Evolutionary conservation across 2,797 vertebrate genomes (phyloP), one percentile per base, ranked within the genome.

Genomic region (Notolepis coatsorum): DNA sequence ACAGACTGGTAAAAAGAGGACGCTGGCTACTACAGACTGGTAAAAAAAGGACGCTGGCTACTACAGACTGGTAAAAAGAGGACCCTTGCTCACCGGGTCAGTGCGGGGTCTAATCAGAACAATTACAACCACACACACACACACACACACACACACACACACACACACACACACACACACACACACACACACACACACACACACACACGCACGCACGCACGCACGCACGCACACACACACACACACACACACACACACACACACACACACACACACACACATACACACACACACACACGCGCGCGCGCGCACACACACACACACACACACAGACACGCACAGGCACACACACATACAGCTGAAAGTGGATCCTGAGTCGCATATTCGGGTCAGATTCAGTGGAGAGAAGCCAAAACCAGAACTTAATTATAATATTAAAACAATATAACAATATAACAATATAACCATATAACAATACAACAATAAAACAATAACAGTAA

Each of bases 401-500:
- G n/a, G n/a, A n/a, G n/a, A n/a, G 85, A 73, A 75, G 80, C 65
- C 69, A 78, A 70, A 74, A 72, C 74, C 80, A 73, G n/a, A n/a
- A n/a, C n/a, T n/a, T 75, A 61, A 60, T 63, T 81, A 73, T 92
- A 88, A 90, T 84, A 84, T 83, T 90, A 91, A 93, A 91, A 84
- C 90, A 86, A 82, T 86, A 88, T 91, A 82, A 86, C 51, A n/a
- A n/a, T n/a, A n/a, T n/a, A n/a, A n/a, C n/a, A n/a, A n/a, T n/a
- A n/a, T n/a, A n/a, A n/a, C n/a, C n/a, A n/a, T n/a, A n/a, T n/a
- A n/a, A n/a, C n/a, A n/a, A n/a, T n/a, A n/a, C n/a, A n/a, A n/a
- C n/a, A 57, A 73, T 83, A 87, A 92, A n/a, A n/a, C n/a, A n/a
- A n/a, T n/a, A n/a, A n/a, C n/a, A n/a, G n/a, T n/a, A n/a, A n/a